phyloP scores from a whole-genome alignment of 2,888 invertebrate genomes.

The Agriopis leucophaearia region DNA sequence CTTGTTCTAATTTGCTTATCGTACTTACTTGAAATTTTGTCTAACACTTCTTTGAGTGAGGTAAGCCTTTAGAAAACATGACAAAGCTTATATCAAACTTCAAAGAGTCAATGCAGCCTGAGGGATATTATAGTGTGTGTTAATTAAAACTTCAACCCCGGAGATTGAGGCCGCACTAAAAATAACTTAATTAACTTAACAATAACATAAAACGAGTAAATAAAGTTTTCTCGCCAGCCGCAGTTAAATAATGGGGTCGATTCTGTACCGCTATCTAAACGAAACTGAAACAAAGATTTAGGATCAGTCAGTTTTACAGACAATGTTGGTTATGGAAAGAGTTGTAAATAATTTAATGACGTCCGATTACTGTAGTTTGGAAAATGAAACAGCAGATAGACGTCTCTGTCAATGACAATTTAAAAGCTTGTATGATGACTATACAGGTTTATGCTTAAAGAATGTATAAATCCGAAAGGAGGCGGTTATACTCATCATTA shows the following conservation, averaged over 20 bases:
- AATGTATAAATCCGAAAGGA: too few relatives aligned
- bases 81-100: background rate
- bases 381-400: too few relatives aligned
- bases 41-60: background rate
- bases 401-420: too few relatives aligned
- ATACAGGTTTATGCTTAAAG: too few relatives aligned
- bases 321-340: too few relatives aligned
- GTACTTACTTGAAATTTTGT: background rate
- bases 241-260: background rate
- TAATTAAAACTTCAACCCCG: constrained; percentile 34
- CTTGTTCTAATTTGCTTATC: background rate
- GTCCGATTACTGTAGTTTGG: too few relatives aligned
- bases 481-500: too few relatives aligned
- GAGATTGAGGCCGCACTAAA: constrained; percentile 28
- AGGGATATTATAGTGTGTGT: constrained; percentile 15
- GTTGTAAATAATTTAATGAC: too few relatives aligned
- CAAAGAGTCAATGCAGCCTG: constrained; percentile 22
- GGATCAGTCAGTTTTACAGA: too few relatives aligned
- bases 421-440: too few relatives aligned
- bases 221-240: constrained; percentile 2
- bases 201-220: constrained; percentile 11
- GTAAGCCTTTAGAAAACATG: constrained; percentile 1
- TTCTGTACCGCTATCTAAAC: background rate
- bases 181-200: constrained; percentile 31
- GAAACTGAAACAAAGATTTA: too few relatives aligned